Evolutionary conservation across 2,888 invertebrate species (phyloP), one percentile per base, ranked within the genome.

Genomic region (Eristalis intricaria): DNA sequence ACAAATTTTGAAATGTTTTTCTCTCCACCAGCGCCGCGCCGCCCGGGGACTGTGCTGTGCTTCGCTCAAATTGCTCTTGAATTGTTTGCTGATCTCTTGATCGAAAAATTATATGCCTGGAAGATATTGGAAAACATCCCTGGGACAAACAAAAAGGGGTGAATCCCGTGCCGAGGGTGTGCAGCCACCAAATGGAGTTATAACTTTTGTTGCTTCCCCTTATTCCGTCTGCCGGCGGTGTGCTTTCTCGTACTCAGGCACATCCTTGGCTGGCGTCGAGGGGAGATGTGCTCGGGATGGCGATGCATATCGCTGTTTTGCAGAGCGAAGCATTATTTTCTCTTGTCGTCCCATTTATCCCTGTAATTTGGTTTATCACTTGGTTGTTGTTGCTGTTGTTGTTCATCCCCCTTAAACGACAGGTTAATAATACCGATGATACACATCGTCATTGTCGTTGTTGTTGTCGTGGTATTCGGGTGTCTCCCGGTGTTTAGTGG

Each of bases 41-140:
- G 71, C 63, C 35, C 19, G 58, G 78, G 71, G 32, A 70, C 64
- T 70, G 79, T n/a, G 87, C 64, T 70, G 79, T n/a, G 87, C 87
- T 84, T 76, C 84, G 83, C 76, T 79, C 80, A 87, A 87, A 87
- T 87, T 87, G 87, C 87, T 76, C 84, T 84, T 87, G 87, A 87
- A 89, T 89, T 91, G 90, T 91, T 91, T 91, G 90, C 89, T 90
- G 90, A 91, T 90, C 90, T 90, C 90, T 91, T 90, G 90, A 91
- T 91, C 90, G 90, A 90, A 90, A 90, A 90, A 90, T 90, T 90
- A 90, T 90, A 90, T 90, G 90, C 90, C 90, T 89, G 87, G 89
- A 89, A 90, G 90, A 90, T 91, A 90, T 90, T 90, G 89, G 86
- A 88, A 89, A 88, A 88, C 84, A 89, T 88, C 88, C 84, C 80